Evolutionary conservation across 2,113 vertebrate species (phyloP), one percentile per base, ranked within the genome.

Genomic region (Otocyon megalotis): DNA sequence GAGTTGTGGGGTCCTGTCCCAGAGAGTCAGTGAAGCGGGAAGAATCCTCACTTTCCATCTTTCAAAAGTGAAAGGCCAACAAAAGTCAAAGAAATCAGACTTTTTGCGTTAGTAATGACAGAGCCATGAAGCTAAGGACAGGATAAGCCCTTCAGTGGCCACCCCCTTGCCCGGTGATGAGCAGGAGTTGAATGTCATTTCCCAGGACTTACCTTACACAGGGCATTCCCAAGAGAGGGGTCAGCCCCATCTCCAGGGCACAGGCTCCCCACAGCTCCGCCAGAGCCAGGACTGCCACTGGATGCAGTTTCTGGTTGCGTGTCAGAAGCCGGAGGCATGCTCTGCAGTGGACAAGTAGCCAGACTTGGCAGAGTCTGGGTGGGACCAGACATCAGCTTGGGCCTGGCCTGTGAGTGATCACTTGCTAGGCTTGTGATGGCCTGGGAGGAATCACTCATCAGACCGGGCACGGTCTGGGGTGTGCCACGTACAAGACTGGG

Each of bases 151-250:
- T 69, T 62, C 19, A 35, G 50, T 30, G 71, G 26, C 28, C 72
- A 97, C 26, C 10, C 15, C 96, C 87, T 48, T 85, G 28, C 67
- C 77, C 67, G 56, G 26, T 22, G 30, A 92, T 26, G 13, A 93
- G 24, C 71, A 96, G 20, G 58, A 56, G 28, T 53, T 65, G 54
- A 88, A 60, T 28, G 71, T 22, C 20, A 62, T 88, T 84, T 91
- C n/a, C 94, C 0, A 0, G 85, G 96, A 98, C 98, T 96, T 98
- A 99, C 99, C 99, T 99, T 99, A 97, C 97, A 99, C 3, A 98
- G 97, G 8, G 97, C 24, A 89, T 93, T 98, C 97, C 98, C 98
- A 98, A 98, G 98, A 56, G 99, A 97, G 96, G 97, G 90, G 60
- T 98, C 96, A 12, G 97, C 72, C 32, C 93, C 96, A 94, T 97